Evolutionary conservation across 2,797 vertebrate species (phyloP), one percentile per base, ranked within the genome.

Genomic region (Poliocrania exsul): DNA sequence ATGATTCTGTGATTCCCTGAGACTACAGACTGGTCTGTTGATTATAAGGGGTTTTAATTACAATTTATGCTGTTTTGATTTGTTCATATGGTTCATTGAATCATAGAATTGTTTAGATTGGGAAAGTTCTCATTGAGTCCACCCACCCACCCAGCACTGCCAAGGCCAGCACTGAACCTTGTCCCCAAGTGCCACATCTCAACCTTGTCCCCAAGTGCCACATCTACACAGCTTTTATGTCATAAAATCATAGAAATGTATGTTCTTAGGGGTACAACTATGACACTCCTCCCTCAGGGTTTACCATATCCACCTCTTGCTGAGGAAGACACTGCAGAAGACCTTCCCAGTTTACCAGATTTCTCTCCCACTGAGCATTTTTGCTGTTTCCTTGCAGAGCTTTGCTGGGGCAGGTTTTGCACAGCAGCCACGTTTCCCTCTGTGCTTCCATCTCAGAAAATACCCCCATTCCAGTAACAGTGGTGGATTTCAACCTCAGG

Each of bases 31-130:
- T 18, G 44, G 21, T 57, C 19, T 65, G 42, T 20, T 75, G 29
- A 21, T 81, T 38, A 17, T 67, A 29, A 2, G 0, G 0, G 0
- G 3, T 18, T 24, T 58, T 57, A 5, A n/a, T 58, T 29, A 15
- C 0, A 3, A 31, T 26, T 57, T 12, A 16, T 46, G 40, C 25
- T 56, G 16, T 1, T 86, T 74, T 51, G 44, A 33, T 71, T 66
- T 49, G 40, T 74, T 57, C 7, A 3, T 23, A 2, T 25, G 25
- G 14, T 54, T 82, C 35, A 21, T 18, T 25, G 56, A 62, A 42
- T 24, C n/a, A 29, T 2, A 8, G 28, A 51, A 21, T 25, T 4
- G 8, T 38, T 56, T 4, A n/a, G 28, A 4, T 25, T 37, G 19
- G 11, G n/a, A 62, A 70, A 50, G 24, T 10, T 16, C 57, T 64